Evolutionary conservation across 1,140 invertebrate species (phyloP).

Genomic region (Zaprionus vittiger): DNA sequence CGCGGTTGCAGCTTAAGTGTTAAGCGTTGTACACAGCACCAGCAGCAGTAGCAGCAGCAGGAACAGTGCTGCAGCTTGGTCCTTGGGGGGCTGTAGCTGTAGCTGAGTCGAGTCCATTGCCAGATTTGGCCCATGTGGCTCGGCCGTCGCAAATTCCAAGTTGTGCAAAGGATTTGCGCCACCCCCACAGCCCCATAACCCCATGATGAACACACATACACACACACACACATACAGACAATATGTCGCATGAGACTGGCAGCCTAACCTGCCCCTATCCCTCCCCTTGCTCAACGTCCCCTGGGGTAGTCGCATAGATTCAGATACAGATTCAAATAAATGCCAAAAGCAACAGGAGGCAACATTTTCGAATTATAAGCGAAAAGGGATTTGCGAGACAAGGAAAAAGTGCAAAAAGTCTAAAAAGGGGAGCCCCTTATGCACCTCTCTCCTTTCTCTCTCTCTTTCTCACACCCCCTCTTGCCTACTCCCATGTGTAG

Average conservation of each 20-base stretch:
- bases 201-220: constrained; percentile 38
- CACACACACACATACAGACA: constrained; percentile 40
- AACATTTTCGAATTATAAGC: constrained; percentile 81
- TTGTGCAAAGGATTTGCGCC: constrained; percentile 63
- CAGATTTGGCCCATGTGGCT: constrained; percentile 51
- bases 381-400: constrained; percentile 74
- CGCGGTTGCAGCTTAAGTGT: constrained; percentile 78
- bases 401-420: constrained; percentile 39
- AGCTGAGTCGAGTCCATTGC: constrained; percentile 29
- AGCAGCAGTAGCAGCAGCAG: neutral
- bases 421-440: constrained; percentile 25
- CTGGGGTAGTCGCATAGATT: constrained; percentile 46
- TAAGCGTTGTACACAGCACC: constrained; percentile 74
- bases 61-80: neutral
- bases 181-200: constrained; percentile 30
- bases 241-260: constrained; percentile 50
- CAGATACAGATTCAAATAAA: constrained; percentile 81
- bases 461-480: neutral
- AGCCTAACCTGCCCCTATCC: too few species aligned
- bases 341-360: constrained; percentile 76
- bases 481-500: neutral
- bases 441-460: neutral
- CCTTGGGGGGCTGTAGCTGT: neutral
- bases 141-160: constrained; percentile 60
- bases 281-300: neutral